Base-by-base conservation (phyloP, 2,888 invertebrate genomes). In the Lumbricus terrestris region DNA sequence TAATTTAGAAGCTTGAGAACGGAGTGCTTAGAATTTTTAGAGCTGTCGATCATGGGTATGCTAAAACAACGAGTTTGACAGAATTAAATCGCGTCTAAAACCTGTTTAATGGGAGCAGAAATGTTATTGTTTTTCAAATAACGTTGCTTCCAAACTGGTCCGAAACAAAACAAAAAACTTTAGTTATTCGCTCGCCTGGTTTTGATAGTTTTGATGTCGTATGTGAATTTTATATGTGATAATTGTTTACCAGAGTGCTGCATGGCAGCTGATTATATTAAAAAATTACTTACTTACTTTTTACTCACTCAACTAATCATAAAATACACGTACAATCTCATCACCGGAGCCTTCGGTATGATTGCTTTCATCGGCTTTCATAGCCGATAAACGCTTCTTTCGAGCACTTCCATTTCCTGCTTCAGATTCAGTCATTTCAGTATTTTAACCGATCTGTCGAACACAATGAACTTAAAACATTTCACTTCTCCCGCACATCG, bases 321-420 rank as follows among this genome's bases (percentile, higher is more conserved):
- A 69, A 69, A 69, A 69, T 69, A 69, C 29, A 91, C 92, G 93
- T 95, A 96, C 96, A 92, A 95, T 95, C 93, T 96, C 96, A 93
- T 96, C 96, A 18, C 95, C 96, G 37, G 96, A 96, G 91, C 96
- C 96, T 93, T 96, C 96, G 82, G 95, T 95, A 92, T 95, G 94
- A 91, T 95, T 95, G 11, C 95, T 92, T 20, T 91, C 91, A 47
- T 91, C 91, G 38, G 42, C 88, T 90, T 91, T 91, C 38, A 91
- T 33, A 15, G 92, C 85, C 20, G 92, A 92, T 34, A 93, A 88
- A 47, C 93, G 91, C 13, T 92, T 93, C 90, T 93, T 92, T 92
- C 93, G 93, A 37, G 93, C 23, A 37, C 85, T 85, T 16, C 85
- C 85, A 35, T 85, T 85, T 18, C 37, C 85, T 13, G 18, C 37